Base-by-base conservation (phyloP, 2,888 invertebrate genomes). In the Cosmopolites sordidus region DNA sequence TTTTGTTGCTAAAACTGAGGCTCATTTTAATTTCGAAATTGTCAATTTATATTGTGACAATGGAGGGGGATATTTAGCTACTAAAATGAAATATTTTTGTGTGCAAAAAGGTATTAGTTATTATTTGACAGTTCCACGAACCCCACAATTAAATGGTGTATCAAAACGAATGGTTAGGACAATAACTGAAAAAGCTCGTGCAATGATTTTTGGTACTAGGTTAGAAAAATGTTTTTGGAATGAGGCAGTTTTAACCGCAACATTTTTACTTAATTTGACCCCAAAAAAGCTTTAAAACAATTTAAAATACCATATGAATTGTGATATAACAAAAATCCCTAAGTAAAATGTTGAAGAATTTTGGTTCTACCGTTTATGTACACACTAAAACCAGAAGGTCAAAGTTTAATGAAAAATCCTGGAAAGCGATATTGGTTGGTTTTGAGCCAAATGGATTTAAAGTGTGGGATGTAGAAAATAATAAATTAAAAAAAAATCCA, bases 61-160 rank as follows among this genome's bases (percentile, higher is more conserved):
- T 60, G 66, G 68, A 2, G 53, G 63, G 38, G 66, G 69, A 57
- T 69, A 69, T 58, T 58, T 67, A 48, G 66, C 66, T 16, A 62
- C 59, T 51, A 64, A 69, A 22, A 64, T 69, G 61, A 65, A 65
- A 54, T 58, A 59, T 8, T 69, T 47, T 58, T 71, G 65, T 62
- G 58, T 61, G 42, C 43, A 65, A 58, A 69, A 64, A n/a, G n/a
- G n/a, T n/a, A n/a, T n/a, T n/a, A n/a, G n/a, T n/a, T n/a, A n/a
- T n/a, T n/a, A n/a, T n/a, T 65, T 69, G 41, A 72, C 72, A 48
- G 67, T 73, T 49, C 69, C 72, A 47, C 58, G 50, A 18, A 58
- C 60, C 15, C 58, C 56, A 9, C 56, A 60, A 46, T 50, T 49
- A 58, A 60, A 60, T 65, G 69, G 69, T 52, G 66, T 70, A 11